These are phyloP conservation scores for Uropsilus gracilis DNA, from an alignment of 2,113 vertebrate genomes.

Conservation along the genomic window DNA sequence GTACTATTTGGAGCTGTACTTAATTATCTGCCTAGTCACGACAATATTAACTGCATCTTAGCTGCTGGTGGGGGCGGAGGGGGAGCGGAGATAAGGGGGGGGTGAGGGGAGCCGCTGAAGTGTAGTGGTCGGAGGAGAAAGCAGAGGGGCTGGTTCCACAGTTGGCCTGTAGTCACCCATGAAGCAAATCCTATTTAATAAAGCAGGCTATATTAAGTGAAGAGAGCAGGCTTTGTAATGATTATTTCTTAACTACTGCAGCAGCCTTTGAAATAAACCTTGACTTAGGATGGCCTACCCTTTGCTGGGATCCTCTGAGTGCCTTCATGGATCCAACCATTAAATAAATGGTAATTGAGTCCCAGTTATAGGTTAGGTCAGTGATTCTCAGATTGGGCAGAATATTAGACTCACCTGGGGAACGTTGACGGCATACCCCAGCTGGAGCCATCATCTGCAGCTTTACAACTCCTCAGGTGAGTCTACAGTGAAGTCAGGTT, in stretches of 20 bases:
- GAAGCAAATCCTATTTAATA: neutral
- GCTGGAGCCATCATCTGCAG: neutral
- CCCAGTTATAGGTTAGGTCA: neutral
- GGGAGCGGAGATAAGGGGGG: too few species aligned
- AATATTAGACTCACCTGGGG: neutral
- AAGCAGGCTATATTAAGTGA: neutral
- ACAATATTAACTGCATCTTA: neutral
- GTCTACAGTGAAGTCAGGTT: neutral
- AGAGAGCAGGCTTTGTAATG: neutral
- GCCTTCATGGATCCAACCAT: neutral
- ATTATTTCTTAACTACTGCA: neutral
- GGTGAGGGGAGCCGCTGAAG: too few species aligned
- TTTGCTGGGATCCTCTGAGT: neutral
- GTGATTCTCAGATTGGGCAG: neutral
- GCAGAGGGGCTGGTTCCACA: neutral
- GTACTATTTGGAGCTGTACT: constrained; percentile 2
- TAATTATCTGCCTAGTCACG: constrained; percentile 17
- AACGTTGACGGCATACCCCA: neutral
- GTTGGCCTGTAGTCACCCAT: neutral
- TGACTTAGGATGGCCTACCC: neutral
- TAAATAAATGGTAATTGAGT: neutral
- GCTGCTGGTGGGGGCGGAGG: neutral
- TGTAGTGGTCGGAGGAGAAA: neutral
- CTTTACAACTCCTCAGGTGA: neutral
- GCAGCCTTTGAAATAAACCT: neutral